Evolutionary conservation across 2,113 vertebrate genomes (phyloP).

Genomic region (Candoia aspera): DNA sequence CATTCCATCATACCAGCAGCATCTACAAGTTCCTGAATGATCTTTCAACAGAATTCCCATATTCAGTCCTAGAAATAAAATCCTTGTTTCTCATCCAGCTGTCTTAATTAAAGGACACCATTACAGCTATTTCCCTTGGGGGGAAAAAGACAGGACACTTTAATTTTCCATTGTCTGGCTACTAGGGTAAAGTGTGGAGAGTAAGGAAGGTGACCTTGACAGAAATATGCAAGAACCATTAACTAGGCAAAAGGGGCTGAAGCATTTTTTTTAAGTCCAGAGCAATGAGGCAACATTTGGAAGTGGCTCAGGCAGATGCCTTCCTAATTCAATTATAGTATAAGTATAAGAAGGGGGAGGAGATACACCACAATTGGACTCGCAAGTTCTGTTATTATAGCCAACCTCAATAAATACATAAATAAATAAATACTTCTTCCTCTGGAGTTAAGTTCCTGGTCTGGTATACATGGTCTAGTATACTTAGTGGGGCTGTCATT

Average conservation of each 20-base stretch:
- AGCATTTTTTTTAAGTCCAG: background rate
- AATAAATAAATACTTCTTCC: background rate
- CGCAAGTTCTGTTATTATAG: background rate
- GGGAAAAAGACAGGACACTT: background rate
- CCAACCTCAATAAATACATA: background rate
- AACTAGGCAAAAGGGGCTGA: background rate
- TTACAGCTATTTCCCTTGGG: background rate
- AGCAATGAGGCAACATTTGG: background rate
- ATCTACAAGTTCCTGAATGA: slow-evolving; percentile 1
- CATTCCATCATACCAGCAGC: slow-evolving; percentile 29
- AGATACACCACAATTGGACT: background rate
- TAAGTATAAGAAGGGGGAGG: background rate
- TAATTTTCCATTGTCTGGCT: background rate
- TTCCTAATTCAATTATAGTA: background rate
- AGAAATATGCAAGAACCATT: background rate
- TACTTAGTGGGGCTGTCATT: background rate
- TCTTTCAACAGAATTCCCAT: slow-evolving; percentile 12
- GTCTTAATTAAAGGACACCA: background rate
- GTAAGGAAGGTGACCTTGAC: background rate
- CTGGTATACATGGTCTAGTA: no score
- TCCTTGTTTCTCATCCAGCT: background rate
- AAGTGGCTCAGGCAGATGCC: background rate
- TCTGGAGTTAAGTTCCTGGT: background rate
- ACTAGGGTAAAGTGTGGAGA: no score
- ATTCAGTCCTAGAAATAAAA: slow-evolving; percentile 11